Base-by-base conservation (phyloP, 2,888 invertebrate species). In the Drosophila greeni region DNA sequence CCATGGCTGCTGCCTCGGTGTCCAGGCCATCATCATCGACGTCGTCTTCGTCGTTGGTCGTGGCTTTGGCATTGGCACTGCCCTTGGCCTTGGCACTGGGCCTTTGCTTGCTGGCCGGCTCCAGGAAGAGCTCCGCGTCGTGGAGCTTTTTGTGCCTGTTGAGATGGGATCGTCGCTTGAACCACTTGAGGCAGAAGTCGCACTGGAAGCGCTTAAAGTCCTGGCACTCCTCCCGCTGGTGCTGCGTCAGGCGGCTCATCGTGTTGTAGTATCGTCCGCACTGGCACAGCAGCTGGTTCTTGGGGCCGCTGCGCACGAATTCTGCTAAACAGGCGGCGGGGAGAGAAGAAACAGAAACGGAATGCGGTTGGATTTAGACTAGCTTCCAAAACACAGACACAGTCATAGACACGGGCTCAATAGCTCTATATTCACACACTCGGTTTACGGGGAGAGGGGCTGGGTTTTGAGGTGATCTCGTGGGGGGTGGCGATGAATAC, bases 241-340 rank as follows among this genome's bases (percentile, higher is more conserved):
- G 87, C 53, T 84, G 73, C 74, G 75, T 66, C 79, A 87, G 76
- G 47, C 83, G 84, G 55, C 74, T 75, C 58, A 76, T 52, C 4
- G 84, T 82, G 57, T 84, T 75, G 69, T 86, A 87, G 65, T 87
- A 87, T 72, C 90, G 90, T 66, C 90, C 90, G 71, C 91, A 91
- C 72, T 90, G 89, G 65, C 87, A 87, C 45, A 85, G 75, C 23
- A 87, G 67, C 51, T 83, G 73, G 45, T 78, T 73, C 65, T 73
- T 83, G 7, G 76, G 70, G 4, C 79, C 82, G 9, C 74, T 64
- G 1, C 83, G 66, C 40, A 68, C 42, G 42, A 55, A 74, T 54
- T 75, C 76, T 71, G 54, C 24, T 47, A 18, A 2, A 47, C 12
- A 45, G 26, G 11, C 3, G 18, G 18, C 14, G 18, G 31, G 14